Base-by-base conservation (phyloP, 2,888 invertebrate species). In the Hoplodrina ambigua region DNA sequence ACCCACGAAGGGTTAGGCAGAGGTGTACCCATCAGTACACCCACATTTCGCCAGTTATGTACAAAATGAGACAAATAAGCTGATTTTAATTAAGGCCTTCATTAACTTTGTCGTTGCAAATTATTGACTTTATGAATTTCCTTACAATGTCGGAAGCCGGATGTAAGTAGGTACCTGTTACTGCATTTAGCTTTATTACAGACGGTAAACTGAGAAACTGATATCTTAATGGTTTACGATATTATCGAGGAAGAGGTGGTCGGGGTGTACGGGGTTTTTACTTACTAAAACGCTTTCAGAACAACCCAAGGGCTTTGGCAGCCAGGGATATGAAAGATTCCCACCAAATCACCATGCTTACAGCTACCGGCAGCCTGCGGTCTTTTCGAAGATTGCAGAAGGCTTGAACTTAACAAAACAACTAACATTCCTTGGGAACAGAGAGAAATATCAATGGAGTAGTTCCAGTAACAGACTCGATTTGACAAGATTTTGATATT, bases 111-210 rank as follows among this genome's bases (percentile, higher is more conserved):
- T 37, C 17, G 8, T 30, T 50, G 49, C 63, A 69, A 69, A 68
- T 10, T 75, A 58, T 81, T 64, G 69, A 72, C 61, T 20, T 63
- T 55, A 68, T 52, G 55, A 63, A 69, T 72, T 65, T 69, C 58
- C 56, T 63, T 72, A 57, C 50, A 50, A 44, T 19, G 11, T 55
- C 65, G 79, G 80, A 82, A 80, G 74, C 59, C 61, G 78, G 74
- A 78, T 68, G 10, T 37, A 25, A 20, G n/a, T n/a, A 62, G 13
- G 54, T 46, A 50, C 17, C 7, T 20, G 49, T 54, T 19, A 30
- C 46, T 25, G 25, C 25, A 25, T 41, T 50, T 3, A 57, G 46
- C 46, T 57, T 50, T 52, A 41, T n/a, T 55, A 33, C 5, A 17
- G 46, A 33, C 15, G n/a, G 15, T 10, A 74, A 13, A 44, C n/a